These are phyloP conservation scores for Drosophila diplacantha DNA, from an alignment of 2,888 invertebrate genomes.

Conservation along the genomic window DNA sequence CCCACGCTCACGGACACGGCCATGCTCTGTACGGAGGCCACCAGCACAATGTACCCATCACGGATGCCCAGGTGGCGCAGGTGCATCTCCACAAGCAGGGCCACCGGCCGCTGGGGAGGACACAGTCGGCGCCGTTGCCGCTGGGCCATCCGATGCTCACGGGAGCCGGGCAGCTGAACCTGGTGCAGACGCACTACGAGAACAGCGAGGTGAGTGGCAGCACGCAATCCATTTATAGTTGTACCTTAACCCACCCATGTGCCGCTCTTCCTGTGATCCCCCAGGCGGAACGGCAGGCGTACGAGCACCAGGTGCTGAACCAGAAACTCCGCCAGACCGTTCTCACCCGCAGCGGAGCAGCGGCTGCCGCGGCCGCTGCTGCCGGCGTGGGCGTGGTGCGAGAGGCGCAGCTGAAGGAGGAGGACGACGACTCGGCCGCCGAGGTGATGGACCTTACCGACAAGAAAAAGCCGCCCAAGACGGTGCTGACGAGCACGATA, in stretches of 20 bases:
- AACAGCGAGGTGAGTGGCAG: constrained; percentile 76
- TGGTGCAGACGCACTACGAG: constrained; percentile 78
- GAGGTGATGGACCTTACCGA: constrained; percentile 89
- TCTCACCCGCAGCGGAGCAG: constrained; percentile 85
- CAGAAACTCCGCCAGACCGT: constrained; percentile 94
- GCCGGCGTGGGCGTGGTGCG: constrained; percentile 62
- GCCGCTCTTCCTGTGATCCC: background rate
- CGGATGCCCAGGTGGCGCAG: constrained; percentile 83
- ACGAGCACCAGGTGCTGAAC: constrained; percentile 83
- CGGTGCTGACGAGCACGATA: constrained; percentile 79
- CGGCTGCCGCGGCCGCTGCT: constrained; percentile 52
- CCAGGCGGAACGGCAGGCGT: constrained; percentile 80
- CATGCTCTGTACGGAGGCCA: constrained; percentile 24
- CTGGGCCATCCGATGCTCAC: constrained; percentile 92
- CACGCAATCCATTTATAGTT: fast-evolving
- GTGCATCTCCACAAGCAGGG: constrained; percentile 84
- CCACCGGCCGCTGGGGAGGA: constrained; percentile 91
- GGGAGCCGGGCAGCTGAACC: constrained; percentile 76
- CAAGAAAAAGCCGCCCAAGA: constrained; percentile 80
- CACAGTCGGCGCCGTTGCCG: constrained; percentile 95
- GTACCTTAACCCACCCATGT: background rate
- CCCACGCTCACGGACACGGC: constrained; percentile 22
- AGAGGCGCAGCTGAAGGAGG: constrained; percentile 79
- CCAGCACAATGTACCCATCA: constrained; percentile 79
- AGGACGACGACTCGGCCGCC: constrained; percentile 79